A percentile compares a stretch with the other conserved stretches of the same genome.
These are phyloP conservation scores for Danio albolineatus DNA, from an alignment of 2,797 vertebrate genomes.

Conservation along the genomic window DNA sequence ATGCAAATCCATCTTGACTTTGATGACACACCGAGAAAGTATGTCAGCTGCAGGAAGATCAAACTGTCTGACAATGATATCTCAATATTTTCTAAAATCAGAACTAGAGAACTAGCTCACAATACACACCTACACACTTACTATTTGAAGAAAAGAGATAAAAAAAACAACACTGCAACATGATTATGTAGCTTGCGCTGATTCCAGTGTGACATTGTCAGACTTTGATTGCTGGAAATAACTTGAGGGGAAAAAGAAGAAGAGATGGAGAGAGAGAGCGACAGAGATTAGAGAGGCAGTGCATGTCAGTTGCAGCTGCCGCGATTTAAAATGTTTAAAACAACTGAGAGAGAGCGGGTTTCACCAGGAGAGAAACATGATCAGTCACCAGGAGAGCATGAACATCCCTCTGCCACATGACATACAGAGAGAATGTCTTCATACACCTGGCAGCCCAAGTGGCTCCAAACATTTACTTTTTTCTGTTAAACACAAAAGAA, in stretches of 20 bases:
- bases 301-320: slow-evolving; percentile 56
- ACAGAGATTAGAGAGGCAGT: slow-evolving; percentile 29
- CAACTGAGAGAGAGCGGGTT: slow-evolving; percentile 61
- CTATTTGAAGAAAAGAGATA: slow-evolving; percentile 12
- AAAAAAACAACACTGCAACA: not conserved
- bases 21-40: slow-evolving; percentile 39
- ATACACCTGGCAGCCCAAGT: slow-evolving; percentile 13
- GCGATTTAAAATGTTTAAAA: slow-evolving; percentile 63
- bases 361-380: slow-evolving; percentile 75
- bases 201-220: slow-evolving; percentile 41
- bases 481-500: too few relatives aligned
- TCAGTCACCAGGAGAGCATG: slow-evolving; percentile 74
- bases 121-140: not conserved
- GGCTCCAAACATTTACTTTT: too few relatives aligned
- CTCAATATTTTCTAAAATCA: slow-evolving; percentile 55
- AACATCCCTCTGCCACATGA: slow-evolving; percentile 74
- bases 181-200: slow-evolving; percentile 13
- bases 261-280: not conserved
- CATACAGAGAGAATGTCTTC: slow-evolving; percentile 30
- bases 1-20: slow-evolving; percentile 16
- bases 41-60: slow-evolving; percentile 49
- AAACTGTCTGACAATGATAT: slow-evolving; percentile 54
- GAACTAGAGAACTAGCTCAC: slow-evolving; percentile 39
- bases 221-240: slow-evolving; percentile 38
- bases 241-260: slow-evolving; percentile 33